Percentiles rank a stretch among this genome's conserved stretches.
Evolutionary conservation across 2,113 vertebrate genomes (phyloP).

Genomic region (Cercocebus atys): DNA sequence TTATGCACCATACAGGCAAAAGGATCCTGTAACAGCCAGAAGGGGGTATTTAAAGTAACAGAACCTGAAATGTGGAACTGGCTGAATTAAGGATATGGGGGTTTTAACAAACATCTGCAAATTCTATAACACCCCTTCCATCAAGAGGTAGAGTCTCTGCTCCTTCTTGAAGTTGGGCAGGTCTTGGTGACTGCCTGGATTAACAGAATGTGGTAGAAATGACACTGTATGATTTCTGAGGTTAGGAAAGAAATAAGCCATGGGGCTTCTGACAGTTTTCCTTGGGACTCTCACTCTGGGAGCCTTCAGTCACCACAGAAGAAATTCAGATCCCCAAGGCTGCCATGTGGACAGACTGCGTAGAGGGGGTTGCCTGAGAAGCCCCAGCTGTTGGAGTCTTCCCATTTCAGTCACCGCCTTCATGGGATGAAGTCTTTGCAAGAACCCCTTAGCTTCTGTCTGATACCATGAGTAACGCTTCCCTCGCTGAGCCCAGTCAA

Average conservation of each 20-base stretch:
- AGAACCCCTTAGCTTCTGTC: not conserved
- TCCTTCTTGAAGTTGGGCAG: not conserved
- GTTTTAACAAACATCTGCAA: not conserved
- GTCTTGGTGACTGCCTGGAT: not conserved
- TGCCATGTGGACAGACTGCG: accelerated
- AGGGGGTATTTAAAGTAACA: not conserved
- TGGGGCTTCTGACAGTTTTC: not conserved
- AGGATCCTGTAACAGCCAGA: not conserved
- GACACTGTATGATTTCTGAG: not conserved
- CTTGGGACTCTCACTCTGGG: not conserved
- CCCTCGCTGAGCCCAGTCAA: not conserved
- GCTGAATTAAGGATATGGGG: not conserved
- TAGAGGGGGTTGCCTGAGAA: not conserved
- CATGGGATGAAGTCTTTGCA: not conserved
- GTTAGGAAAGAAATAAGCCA: not conserved
- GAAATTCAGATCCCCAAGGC: not conserved
- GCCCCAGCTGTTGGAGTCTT: not conserved
- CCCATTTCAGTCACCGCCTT: not conserved
- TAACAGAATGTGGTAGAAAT: not conserved
- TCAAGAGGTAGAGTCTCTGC: not conserved
- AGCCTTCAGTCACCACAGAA: not conserved
- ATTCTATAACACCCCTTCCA: not conserved
- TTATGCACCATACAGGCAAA: not conserved
- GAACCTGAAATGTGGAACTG: not conserved
- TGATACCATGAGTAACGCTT: not conserved